These are phyloP conservation scores for Anas platyrhynchos DNA, from an alignment of 2,113 vertebrate species.

Conservation along the genomic window DNA sequence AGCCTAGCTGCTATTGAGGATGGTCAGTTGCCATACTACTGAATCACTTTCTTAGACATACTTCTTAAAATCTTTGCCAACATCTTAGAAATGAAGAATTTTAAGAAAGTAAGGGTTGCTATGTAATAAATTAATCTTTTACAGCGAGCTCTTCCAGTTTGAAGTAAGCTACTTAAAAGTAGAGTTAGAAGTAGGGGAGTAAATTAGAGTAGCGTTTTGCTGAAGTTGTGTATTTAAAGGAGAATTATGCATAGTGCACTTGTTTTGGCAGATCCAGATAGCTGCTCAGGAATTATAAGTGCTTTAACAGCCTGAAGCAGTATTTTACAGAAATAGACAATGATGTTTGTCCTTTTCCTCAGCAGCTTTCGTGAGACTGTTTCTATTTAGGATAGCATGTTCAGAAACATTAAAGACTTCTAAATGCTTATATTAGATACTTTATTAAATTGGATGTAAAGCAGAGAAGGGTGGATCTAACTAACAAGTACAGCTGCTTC, in stretches of 20 bases:
- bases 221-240: not conserved
- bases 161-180: not conserved
- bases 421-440: not conserved
- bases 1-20: not conserved
- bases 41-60: constrained; percentile 3
- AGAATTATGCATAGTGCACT: not conserved
- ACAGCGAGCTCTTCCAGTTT: not conserved
- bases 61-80: not conserved
- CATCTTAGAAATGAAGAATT: not conserved
- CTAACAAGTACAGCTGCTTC: not conserved
- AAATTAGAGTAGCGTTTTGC: not conserved
- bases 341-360: not conserved
- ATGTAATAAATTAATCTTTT: not conserved
- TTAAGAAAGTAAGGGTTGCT: not conserved
- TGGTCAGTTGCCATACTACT: not conserved
- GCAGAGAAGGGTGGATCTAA: not conserved
- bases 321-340: not conserved
- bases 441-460: not conserved
- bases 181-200: not conserved
- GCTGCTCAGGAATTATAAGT: not conserved
- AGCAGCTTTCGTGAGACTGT: not conserved
- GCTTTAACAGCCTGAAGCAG: not conserved
- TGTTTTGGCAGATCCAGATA: not conserved
- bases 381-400: not conserved
- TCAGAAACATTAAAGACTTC: not conserved